Evolutionary conservation across 2,888 invertebrate species (phyloP).

Genomic region (Arrhopalites spinosus): DNA sequence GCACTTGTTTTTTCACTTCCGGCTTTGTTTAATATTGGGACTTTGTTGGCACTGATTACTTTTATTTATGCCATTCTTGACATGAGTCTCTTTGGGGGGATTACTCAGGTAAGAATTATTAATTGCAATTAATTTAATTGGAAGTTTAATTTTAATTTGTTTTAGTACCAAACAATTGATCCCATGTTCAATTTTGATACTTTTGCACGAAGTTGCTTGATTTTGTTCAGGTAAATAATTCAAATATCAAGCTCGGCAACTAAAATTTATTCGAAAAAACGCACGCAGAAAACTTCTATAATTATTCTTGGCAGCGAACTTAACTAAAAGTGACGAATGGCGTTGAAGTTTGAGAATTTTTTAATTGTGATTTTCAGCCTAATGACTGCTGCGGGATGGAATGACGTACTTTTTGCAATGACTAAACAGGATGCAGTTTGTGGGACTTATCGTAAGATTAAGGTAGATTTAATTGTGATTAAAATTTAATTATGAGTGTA

Average conservation of each 20-base stretch:
- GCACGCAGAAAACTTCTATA: no score
- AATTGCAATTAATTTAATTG: no score
- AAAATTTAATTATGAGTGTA: no score
- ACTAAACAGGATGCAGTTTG: slow-evolving; percentile 63
- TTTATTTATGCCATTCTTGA: slow-evolving; percentile 97
- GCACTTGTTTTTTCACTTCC: slow-evolving; percentile 93
- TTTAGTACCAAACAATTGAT: slow-evolving; percentile 82
- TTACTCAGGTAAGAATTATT: no score
- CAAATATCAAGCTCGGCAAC: slow-evolving; percentile 16
- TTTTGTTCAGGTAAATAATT: slow-evolving; percentile 73
- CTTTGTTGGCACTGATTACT: slow-evolving; percentile 86
- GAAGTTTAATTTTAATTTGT: no score
- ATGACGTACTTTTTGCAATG: slow-evolving; percentile 89
- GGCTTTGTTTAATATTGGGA: slow-evolving; percentile 93
- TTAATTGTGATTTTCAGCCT: no score
- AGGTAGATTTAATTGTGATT: no score
- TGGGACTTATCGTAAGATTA: slow-evolving; percentile 51
- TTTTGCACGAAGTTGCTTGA: slow-evolving; percentile 89
- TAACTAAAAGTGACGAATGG: no score
- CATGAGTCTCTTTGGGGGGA: slow-evolving; percentile 92
- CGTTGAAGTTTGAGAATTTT: no score
- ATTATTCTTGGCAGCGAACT: no score
- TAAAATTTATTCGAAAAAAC: no score
- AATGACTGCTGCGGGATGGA: slow-evolving; percentile 97
- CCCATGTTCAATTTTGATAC: slow-evolving; percentile 96